Base-by-base conservation (phyloP, 2,797 vertebrate species). In the Malacoctenus gilli region DNA sequence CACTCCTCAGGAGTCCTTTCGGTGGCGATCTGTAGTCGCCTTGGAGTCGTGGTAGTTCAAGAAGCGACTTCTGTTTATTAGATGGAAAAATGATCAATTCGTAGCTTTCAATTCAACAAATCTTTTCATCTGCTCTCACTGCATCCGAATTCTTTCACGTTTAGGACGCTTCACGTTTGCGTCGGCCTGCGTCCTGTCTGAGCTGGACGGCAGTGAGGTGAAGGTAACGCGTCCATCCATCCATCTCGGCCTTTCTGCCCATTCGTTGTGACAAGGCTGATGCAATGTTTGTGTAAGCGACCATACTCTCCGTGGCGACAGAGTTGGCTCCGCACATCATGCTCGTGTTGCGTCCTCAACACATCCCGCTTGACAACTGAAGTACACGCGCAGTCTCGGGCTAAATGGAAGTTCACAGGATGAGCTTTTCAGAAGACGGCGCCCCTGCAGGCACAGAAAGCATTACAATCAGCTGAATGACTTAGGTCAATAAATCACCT, bases 231-330 rank as follows among this genome's bases (percentile, higher is more conserved):
- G 35, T 59, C 58, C 49, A 41, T 72, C 58, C 49, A 41, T 72
- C 63, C 64, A 44, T 74, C 69, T 51, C 54, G 14, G 44, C 48
- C 55, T 31, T 28, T 43, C 46, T 39, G 31, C 36, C 42, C 16
- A 63, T 72, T 39, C 11, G 0, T 46, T 46, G 70, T 61, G 71
- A 81, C 68, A 62, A 1, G 49, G 55, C 75, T 85, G 78, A 80
- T 82, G 82, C 77, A 82, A 85, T 66, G 57, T 72, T 67, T 69
- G 80, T 71, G 77, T 72, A 80, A 78, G 68, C 22, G 16, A 20
- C 42, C 69, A 31, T 41, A 35, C 28, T 68, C 60, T 60, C 47
- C 28, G 64, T 50, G 59, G 65, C 47, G 36, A 23, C 74, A 68
- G 19, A 37, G 57, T 56, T 53, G 46, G 48, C 61, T 78, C 23